Base-by-base conservation (phyloP, 2,797 vertebrate genomes). In the Sebastes trivittatus region DNA sequence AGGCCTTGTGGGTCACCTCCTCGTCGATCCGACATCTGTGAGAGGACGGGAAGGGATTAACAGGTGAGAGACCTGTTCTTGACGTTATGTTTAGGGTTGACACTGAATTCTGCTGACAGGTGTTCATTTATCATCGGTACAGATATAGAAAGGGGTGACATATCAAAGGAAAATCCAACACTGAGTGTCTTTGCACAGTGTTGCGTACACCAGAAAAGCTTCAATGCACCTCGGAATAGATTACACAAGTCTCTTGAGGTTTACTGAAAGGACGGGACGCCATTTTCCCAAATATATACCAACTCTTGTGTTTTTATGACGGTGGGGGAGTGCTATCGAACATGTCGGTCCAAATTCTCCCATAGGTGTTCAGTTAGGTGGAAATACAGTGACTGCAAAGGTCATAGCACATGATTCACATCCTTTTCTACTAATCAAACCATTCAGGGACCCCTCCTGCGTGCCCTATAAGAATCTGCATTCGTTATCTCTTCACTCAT, bases 1-100 rank as follows among this genome's bases (percentile, higher is more conserved):
- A 98, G 56, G 97, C 97, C 91, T 97, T 97, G 72, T 97, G 97
- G 29, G 97, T 98, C 85, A 98, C 97, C 18, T 98, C 96, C 80
- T 97, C 95, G 0, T 98, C 96, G 7, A 98, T 98, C 90, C 95
- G 96, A 94, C 97, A 98, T 87, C 97, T 98, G 88, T 1, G 2
- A 11, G 67, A 60, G 11, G 62, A 82, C 36, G 72, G 42, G 52
- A 34, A 46, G 29, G 18, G 32, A 55, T 59, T 18, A 55, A 34
- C 6, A 75, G 18, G 32, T 72, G 22, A 62, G 52, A 76, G 30
- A 52, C 7, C 22, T 32, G 22, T 29, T 62, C 56, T 3, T 54
- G 5, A 66, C 0, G 1, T 22, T n/a, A 8, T 56, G 23, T 36
- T 69, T 36, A n/a, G 30, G 23, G 11, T 23, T 68, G 64, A 74